phyloP scores from a whole-genome alignment of 2,113 vertebrate species.

The Nesoenas mayeri region DNA sequence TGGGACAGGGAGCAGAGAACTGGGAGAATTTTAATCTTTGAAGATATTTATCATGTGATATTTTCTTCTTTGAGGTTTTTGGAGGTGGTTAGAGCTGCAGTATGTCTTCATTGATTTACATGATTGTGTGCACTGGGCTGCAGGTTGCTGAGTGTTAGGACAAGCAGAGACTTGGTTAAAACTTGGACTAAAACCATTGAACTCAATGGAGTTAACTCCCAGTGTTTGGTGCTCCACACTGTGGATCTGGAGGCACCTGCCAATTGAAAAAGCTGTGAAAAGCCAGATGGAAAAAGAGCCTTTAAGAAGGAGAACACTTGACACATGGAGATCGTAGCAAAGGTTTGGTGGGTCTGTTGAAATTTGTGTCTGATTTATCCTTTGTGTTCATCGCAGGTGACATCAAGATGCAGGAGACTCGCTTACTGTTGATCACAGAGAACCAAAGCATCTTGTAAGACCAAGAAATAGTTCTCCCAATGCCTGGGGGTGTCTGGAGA shows the following conservation, averaged over 20 bases:
- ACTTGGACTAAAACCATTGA: not conserved
- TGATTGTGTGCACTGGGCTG: not conserved
- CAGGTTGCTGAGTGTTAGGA: too few species aligned
- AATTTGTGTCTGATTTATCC: not conserved
- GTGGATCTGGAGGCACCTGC: not conserved
- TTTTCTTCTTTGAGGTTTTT: not conserved
- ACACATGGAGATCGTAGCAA: not conserved
- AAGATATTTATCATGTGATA: accelerated
- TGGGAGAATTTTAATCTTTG: not conserved
- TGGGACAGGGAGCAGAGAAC: not conserved
- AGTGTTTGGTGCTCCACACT: not conserved
- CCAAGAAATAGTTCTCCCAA: not conserved
- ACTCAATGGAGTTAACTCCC: not conserved
- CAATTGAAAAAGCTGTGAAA: not conserved
- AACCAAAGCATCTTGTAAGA: not conserved
- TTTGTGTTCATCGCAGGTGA: not conserved
- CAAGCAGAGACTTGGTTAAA: not conserved
- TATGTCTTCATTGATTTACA: not conserved
- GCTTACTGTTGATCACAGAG: not conserved
- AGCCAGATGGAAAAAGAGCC: not conserved
- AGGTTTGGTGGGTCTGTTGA: not conserved
- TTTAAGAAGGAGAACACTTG: not conserved
- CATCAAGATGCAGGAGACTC: not conserved
- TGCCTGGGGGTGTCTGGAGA: not conserved
- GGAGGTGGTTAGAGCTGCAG: not conserved